Base-by-base conservation (phyloP, 2,888 invertebrate species). In the Drosophila bunnanda region DNA sequence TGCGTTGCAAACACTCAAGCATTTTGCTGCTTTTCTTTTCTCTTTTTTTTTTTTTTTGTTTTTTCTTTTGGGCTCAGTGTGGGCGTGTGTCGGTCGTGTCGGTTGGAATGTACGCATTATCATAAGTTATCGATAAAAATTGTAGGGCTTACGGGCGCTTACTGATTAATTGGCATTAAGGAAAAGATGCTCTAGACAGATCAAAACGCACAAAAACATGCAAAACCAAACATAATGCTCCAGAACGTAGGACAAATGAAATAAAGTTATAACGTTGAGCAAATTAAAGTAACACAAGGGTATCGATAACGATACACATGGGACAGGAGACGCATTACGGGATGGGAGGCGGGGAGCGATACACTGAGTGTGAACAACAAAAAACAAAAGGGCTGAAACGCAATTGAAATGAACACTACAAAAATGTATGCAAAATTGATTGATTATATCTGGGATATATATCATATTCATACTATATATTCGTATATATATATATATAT, bases 381-480 rank as follows among this genome's bases (percentile, higher is more conserved):
- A 58, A 62, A 57, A 67, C 58, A 67, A 64, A 78, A 79, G 58
- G 64, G 46, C 58, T 44, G 66, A 66, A 71, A 62, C 56, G 50
- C 71, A 64, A 67, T 77, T 62, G 69, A 77, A 79, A 74, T 77
- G 76, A 83, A 83, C 84, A 86, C 87, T 83, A 84, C 87, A 83
- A 76, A 83, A 82, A 79, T 82, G 80, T 82, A 82, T 83, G 80
- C 86, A 82, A 85, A 66, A 75, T 41, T 69, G 9, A 57, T 71
- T 41, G 62, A 57, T 67, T 48, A 67, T 67, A 67, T 67, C 65
- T 67, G 67, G 67, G 64, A 46, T 65, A 65, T 65, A 67, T 65
- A 67, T 67, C 67, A 60, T 69, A 69, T 58, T 67, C 57, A 57
- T 68, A 38, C 50, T 48, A 52, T 44, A 44, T 62, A 62, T 62